Base-by-base conservation (phyloP, 2,888 invertebrate genomes). In the Cheilosia soror region DNA sequence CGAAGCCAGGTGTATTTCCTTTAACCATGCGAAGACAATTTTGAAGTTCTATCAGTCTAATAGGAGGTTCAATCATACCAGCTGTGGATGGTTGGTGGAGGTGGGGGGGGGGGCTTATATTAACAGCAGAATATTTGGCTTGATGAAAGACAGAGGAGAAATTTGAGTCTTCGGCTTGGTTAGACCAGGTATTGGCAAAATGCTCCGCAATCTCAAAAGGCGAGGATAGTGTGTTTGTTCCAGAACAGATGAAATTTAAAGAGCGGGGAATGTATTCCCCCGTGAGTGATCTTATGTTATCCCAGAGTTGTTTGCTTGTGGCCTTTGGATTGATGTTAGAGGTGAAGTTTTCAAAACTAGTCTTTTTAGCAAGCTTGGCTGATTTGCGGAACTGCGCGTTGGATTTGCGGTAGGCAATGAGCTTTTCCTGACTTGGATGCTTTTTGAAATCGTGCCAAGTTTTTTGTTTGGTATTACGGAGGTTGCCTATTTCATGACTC, bases 171-270 rank as follows among this genome's bases (percentile, higher is more conserved):
- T 25, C 47, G 1, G 69, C 5, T 6, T 44, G 20, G 4, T 33
- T 5, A 2, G 57, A 55, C 57, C 69, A 69, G 1, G 51, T 40
- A 7, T 33, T 69, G 15, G 69, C 58, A 9, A 69, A 69, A 7
- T 37, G 49, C 1, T 58, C 25, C 3, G 72, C 62, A 4, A 44
- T 72, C 4, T 51, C 47, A 9, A 13, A 2, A 4, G 49, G 9
- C n/a, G 5, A 13, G 15, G n/a, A 20, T 2, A 71, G n/a, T 9
- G 20, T 7, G 1, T 25, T 13, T 58, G 37, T 40, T 13, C 5
- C 11, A 9, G 58, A 5, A 25, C 4, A 25, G 3, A 58, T 58
- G 9, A 27, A 37, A 44, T 47, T 20, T 11, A 37, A 2, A n/a
- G 29, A 27, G 55, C 27, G 40, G 15, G 40, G 57, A 11, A 44